A percentile compares a stretch with the other conserved stretches of the same genome.
Conservation (phyloP, 2,113 vertebrate species). For the Rattus rattus region DNA sequence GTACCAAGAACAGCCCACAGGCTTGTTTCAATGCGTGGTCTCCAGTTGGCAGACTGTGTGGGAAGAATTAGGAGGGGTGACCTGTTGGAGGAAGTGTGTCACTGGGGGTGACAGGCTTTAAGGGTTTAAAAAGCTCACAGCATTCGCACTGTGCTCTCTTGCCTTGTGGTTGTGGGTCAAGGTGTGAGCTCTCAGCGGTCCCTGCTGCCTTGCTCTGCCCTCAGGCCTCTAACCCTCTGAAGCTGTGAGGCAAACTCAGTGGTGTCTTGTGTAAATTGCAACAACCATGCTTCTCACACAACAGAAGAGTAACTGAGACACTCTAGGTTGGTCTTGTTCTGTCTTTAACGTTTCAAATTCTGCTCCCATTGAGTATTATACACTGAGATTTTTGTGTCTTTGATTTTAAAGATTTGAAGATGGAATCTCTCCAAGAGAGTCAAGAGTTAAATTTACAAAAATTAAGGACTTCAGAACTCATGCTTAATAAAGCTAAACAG, state of each 20-base stretch:
- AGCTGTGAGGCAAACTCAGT: background rate
- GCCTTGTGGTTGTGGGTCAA: background rate
- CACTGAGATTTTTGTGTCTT: slow-evolving; percentile 53
- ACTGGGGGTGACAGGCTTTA: background rate
- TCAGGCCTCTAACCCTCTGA: too few relatives aligned
- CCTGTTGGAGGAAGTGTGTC: background rate
- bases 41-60: background rate
- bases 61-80: background rate
- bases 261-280: background rate
- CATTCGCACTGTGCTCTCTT: background rate
- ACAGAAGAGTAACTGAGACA: background rate
- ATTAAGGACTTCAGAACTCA: slow-evolving; percentile 86
- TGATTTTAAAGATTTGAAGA: slow-evolving; percentile 85
- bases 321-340: slow-evolving; percentile 30
- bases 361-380: slow-evolving; percentile 41
- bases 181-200: background rate
- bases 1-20: background rate
- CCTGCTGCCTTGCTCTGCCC: background rate
- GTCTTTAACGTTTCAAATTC: slow-evolving; percentile 34
- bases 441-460: slow-evolving; percentile 85
- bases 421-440: slow-evolving; percentile 84
- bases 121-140: background rate
- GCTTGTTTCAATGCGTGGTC: background rate
- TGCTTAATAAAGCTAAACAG: slow-evolving; percentile 85
- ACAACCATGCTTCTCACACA: background rate